A percentile compares a stretch with the other conserved stretches of the same genome.
Evolutionary conservation across 2,888 invertebrate genomes (phyloP).

Genomic region (Andrena dorsata): DNA sequence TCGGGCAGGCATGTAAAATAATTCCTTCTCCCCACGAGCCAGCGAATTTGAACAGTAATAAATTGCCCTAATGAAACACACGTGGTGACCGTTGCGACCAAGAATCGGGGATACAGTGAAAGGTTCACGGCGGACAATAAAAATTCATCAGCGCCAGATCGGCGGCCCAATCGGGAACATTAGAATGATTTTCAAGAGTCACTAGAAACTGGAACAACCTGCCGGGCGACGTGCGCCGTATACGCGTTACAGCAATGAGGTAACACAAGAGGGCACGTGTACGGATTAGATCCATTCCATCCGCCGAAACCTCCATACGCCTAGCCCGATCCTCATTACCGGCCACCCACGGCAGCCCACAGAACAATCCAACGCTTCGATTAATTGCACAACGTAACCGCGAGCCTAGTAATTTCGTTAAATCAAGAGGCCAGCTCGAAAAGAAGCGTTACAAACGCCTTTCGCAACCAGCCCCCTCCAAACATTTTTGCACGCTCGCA

Average conservation of each 20-base stretch:
- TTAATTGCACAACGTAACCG: conserved; percentile 1
- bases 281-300: conserved; percentile 47
- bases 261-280: conserved; percentile 51
- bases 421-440: not conserved
- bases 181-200: conserved; percentile 63
- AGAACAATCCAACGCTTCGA: conserved; percentile 1
- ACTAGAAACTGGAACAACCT: conserved; percentile 61
- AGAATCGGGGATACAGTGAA: conserved; percentile 47
- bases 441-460: conserved; percentile 15
- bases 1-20: not conserved
- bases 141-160: conserved; percentile 54
- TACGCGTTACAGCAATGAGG: conserved; percentile 48
- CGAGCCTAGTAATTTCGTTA: not conserved
- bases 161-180: conserved; percentile 46
- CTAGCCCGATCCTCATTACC: not conserved
- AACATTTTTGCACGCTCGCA: not conserved
- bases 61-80: conserved; percentile 27
- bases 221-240: conserved; percentile 43
- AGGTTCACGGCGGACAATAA: conserved; percentile 59
- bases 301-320: conserved; percentile 15
- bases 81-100: conserved; percentile 37
- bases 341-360: not conserved
- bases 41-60: not conserved
- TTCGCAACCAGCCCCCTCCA: conserved; percentile 9
- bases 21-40: not conserved